Evolutionary conservation across 2,888 invertebrate genomes (phyloP).

Genomic region (Melanchra persicariae): DNA sequence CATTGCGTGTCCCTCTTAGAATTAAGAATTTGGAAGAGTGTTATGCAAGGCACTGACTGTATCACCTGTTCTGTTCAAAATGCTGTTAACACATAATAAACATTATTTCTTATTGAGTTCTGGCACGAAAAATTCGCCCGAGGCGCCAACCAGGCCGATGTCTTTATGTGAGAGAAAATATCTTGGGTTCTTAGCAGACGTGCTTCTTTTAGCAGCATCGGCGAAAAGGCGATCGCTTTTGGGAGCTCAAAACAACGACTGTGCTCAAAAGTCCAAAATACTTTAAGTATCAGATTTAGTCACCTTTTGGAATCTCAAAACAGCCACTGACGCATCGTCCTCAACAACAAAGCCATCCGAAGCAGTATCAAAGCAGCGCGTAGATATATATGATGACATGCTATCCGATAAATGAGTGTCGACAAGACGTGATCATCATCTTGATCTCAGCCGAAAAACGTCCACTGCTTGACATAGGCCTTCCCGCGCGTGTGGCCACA

Average conservation of each 20-base stretch:
- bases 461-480: too few species aligned
- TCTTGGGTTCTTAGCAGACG: slow-evolving; percentile 11
- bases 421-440: too few species aligned
- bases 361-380: background rate
- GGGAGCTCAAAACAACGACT: background rate
- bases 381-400: too few species aligned
- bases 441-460: too few species aligned
- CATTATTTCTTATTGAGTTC: slow-evolving; percentile 23
- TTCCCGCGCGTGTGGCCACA: too few species aligned
- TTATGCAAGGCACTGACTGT: too few species aligned
- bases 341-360: background rate
- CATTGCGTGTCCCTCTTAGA: too few species aligned
- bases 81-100: slow-evolving; percentile 23
- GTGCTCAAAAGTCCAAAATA: background rate
- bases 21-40: too few species aligned
- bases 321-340: background rate
- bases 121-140: slow-evolving; percentile 18
- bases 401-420: too few species aligned
- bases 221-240: background rate
- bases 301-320: background rate
- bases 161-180: slow-evolving; percentile 26
- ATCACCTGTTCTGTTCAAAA: too few species aligned
- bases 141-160: slow-evolving; percentile 43
- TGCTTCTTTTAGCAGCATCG: slow-evolving; percentile 11
- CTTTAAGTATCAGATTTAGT: background rate